A percentile compares a stretch with the other conserved stretches of the same genome.
phyloP scores from a whole-genome alignment of 2,113 vertebrate genomes.

The Hemibagrus wyckioides region DNA sequence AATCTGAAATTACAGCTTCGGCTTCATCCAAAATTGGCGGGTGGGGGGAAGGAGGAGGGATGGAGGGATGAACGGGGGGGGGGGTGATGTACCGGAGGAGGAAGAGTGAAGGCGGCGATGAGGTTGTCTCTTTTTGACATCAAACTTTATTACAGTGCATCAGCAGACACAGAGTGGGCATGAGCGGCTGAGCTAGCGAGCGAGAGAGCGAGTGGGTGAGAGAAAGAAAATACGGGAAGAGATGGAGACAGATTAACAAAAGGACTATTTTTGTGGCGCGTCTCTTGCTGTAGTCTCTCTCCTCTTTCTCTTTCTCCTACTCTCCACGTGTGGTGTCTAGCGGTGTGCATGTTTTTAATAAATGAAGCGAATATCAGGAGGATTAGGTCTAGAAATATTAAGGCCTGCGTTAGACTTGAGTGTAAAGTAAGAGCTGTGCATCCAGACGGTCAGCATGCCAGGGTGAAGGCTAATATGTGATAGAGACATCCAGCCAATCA shows the following conservation, averaged over 20 bases:
- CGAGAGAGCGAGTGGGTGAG: slow-evolving; percentile 12
- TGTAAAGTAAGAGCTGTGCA: neutral
- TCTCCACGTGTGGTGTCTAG: neutral
- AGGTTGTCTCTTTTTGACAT: slow-evolving; percentile 47
- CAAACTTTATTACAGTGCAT: slow-evolving; percentile 47
- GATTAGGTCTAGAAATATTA: neutral
- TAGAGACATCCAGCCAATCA: neutral
- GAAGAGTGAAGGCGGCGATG: slow-evolving; percentile 20
- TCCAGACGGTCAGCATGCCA: neutral
- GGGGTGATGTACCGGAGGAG: neutral
- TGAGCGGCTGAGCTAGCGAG: neutral
- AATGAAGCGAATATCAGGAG: neutral
- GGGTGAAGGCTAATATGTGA: neutral
- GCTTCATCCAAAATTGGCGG: neutral
- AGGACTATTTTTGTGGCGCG: slow-evolving; percentile 4
- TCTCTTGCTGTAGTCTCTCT: neutral
- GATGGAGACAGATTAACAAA: slow-evolving; percentile 12
- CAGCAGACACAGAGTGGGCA: slow-evolving; percentile 17
- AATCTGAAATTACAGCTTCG: slow-evolving; percentile 32
- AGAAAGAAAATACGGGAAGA: slow-evolving; percentile 21
- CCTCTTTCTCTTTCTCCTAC: neutral
- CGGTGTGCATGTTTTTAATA: neutral
- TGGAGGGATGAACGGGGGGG: too few relatives aligned
- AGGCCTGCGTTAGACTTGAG: neutral
- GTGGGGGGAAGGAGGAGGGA: neutral